These are phyloP conservation scores for Coelopa frigida DNA, from an alignment of 1,140 invertebrate species.

Conservation along the genomic window DNA sequence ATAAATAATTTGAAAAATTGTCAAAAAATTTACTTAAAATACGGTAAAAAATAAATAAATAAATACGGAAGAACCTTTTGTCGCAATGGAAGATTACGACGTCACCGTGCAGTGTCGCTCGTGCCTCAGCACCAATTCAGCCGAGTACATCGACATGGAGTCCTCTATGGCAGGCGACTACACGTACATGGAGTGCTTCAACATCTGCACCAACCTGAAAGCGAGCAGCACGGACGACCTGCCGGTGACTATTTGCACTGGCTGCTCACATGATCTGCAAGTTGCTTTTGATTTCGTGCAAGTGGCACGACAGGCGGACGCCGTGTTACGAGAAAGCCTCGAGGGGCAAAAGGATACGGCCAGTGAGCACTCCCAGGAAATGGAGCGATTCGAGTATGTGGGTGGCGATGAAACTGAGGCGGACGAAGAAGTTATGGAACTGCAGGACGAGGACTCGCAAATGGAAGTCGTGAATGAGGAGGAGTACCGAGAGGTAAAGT, in stretches of 20 bases:
- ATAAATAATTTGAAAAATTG: not conserved
- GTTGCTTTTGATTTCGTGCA: constrained; percentile 8
- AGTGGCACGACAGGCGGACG: constrained; percentile 1
- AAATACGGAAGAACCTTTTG: too few species aligned
- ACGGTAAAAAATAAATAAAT: too few species aligned
- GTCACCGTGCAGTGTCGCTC: constrained; percentile 6
- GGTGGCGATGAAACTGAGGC: not conserved
- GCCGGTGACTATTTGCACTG: constrained; percentile 5
- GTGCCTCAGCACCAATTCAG: not conserved
- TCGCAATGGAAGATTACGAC: too few species aligned
- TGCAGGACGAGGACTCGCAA: not conserved
- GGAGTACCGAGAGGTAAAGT: not conserved
- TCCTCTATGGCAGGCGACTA: not conserved
- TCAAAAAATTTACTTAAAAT: not conserved
- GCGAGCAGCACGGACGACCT: too few species aligned
- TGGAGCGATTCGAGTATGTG: not conserved
- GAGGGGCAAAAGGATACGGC: not conserved
- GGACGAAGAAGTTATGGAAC: constrained; percentile 11
- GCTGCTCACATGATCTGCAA: constrained; percentile 7
- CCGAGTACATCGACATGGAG: constrained; percentile 4
- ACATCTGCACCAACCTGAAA: too few species aligned
- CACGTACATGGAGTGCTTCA: not conserved
- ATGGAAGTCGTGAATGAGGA: not conserved
- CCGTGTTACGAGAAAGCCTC: constrained; percentile 1
- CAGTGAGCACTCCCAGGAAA: not conserved